Evolutionary conservation across 2,888 invertebrate species (phyloP).

Genomic region (Chrysolina oricalcia): DNA sequence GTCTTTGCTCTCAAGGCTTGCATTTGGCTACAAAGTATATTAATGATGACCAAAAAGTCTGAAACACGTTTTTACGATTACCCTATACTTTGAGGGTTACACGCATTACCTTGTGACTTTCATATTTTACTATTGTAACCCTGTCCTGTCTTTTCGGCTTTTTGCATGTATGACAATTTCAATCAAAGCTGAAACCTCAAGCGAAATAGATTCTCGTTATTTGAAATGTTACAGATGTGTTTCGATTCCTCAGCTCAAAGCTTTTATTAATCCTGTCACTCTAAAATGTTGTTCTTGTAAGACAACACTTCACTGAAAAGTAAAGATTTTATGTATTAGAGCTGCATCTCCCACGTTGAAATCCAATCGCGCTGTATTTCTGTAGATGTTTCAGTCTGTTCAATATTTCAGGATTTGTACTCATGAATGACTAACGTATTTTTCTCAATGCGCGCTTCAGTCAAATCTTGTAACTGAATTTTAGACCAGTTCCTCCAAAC

Average conservation of each 20-base stretch:
- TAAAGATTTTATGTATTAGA: conserved; percentile 1
- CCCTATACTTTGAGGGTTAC: no score
- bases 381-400: not conserved
- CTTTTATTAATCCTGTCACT: conserved; percentile 10
- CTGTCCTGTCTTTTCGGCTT: not conserved
- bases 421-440: not conserved
- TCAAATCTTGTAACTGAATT: not conserved
- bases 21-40: no score
- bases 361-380: conserved; percentile 1
- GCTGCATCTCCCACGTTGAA: not conserved
- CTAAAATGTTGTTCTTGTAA: conserved; percentile 6
- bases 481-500: no score
- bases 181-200: conserved; percentile 6
- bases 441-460: not conserved
- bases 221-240: conserved; percentile 3
- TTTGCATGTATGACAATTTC: not conserved
- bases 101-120: no score
- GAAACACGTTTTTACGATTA: no score
- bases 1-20: no score
- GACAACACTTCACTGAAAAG: not conserved
- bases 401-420: not conserved
- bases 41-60: no score
- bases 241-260: not conserved
- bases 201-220: conserved; percentile 3
- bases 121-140: no score